These are phyloP conservation scores for Diglossa cyanea DNA, from an alignment of 2,797 vertebrate species.

Conservation along the genomic window DNA sequence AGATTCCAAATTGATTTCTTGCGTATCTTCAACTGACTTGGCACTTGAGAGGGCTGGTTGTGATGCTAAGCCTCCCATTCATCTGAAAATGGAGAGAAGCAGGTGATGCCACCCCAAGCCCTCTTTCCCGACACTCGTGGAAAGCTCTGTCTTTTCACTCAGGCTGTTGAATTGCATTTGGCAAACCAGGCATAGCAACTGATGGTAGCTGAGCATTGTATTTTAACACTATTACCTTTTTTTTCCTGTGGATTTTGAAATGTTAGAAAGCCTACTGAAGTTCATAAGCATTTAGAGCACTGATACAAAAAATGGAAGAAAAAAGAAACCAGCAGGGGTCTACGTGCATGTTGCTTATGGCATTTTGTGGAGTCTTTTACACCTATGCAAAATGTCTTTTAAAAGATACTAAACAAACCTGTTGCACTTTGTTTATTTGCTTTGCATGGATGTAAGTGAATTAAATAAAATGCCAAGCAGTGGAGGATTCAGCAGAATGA, in stretches of 20 bases:
- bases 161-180: background rate
- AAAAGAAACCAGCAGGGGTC: background rate
- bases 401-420: background rate
- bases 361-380: background rate
- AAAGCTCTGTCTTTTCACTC: background rate
- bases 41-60: background rate
- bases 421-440: background rate
- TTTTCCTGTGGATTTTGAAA: constrained; percentile 6
- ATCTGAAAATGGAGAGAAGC: background rate
- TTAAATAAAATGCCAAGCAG: background rate
- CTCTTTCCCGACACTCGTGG: background rate
- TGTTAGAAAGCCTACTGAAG: background rate
- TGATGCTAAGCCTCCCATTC: background rate
- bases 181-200: background rate
- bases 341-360: background rate
- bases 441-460: background rate
- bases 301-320: background rate
- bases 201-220: background rate
- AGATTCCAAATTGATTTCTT: background rate
- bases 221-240: background rate
- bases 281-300: background rate
- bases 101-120: background rate
- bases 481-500: constrained; percentile 10
- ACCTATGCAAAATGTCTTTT: background rate
- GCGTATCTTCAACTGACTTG: background rate